Base-by-base conservation (phyloP, 37 sponge, comb jelly and placozoan species). In the Oopsacas minuta region DNA sequence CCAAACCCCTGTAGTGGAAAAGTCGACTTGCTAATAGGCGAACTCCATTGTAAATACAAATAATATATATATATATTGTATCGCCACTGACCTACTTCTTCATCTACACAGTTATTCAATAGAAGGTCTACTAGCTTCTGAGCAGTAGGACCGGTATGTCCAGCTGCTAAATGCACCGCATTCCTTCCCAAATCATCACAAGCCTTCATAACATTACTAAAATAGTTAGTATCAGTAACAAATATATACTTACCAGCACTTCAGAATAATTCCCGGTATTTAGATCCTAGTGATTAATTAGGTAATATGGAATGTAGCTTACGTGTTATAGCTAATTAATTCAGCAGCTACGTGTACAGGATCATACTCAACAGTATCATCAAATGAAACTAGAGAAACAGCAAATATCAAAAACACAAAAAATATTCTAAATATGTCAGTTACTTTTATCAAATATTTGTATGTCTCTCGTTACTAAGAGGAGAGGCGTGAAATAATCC, bases 401-500 rank as follows among this genome's bases (percentile, higher is more conserved):
- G 15, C 15, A 42, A 15, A 15, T 8, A 17, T 42, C 15, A 42
- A 17, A 42, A 42, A 42, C 15, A 42, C 15, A 42, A 8, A 25
- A 61, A 61, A 10, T 25, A 61, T 25, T 10, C 22, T 3, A 20
- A 61, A 61, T 61, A 61, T 46, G 17, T 46, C 35, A 0, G 52
- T 36, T 84, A 93, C 93, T 86, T 82, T 93, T 85, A 23, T 89
- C 89, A 89, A 95, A 95, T 51, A 93, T 39, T 28, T 39, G 30
- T 7, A 91, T 86, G 83, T 95, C 95, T 69, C 89, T 83, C 5
- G 95, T 95, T 0, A 93, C 95, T 36, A 95, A 82, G n/a, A 95
- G 85, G 81, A 95, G 85, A 23, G 95, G 95, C 46, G 95, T 95
- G 51, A 91, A 35, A 15, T 88, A 88, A 17, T 93, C 95, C 37